Evolutionary conservation across 2,113 vertebrate genomes (phyloP).

Genomic region (Percopsis transmontana): DNA sequence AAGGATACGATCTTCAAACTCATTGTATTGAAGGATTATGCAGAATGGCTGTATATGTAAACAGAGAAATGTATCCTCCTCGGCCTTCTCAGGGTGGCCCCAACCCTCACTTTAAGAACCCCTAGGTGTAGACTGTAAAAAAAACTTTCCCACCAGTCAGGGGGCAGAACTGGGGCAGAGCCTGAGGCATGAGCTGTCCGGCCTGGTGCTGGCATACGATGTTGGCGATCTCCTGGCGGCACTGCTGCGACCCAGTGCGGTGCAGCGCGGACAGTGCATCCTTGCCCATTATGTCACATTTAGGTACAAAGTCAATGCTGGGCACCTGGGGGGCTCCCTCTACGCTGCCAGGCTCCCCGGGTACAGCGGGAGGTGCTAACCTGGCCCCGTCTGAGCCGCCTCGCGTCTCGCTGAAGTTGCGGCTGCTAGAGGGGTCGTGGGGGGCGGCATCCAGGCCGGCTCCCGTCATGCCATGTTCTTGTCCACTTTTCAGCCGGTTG

Average conservation of each 20-base stretch:
- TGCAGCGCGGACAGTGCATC: conserved; percentile 92
- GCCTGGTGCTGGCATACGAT: conserved; percentile 93
- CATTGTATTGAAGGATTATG: too few relatives aligned
- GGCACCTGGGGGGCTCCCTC: conserved; percentile 89
- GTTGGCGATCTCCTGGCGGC: conserved; percentile 93
- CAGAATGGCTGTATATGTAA: too few relatives aligned
- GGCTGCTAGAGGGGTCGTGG: conserved; percentile 81
- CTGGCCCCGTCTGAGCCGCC: conserved; percentile 62
- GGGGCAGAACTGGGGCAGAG: conserved; percentile 89
- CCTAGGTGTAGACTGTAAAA: background rate
- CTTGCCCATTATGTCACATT: conserved; percentile 92
- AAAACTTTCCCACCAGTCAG: conserved; percentile 78
- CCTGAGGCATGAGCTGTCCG: conserved; percentile 87
- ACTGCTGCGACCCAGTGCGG: conserved; percentile 88
- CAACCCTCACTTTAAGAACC: too few relatives aligned
- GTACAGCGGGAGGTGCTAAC: conserved; percentile 75
- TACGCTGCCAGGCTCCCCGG: conserved; percentile 92
- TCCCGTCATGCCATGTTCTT: conserved; percentile 43
- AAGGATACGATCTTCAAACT: too few relatives aligned
- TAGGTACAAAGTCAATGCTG: conserved; percentile 86
- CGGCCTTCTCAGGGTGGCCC: too few relatives aligned
- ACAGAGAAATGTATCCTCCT: too few relatives aligned
- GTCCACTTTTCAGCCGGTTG: conserved; percentile 58
- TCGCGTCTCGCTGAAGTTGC: conserved; percentile 81
- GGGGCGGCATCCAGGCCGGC: conserved; percentile 55